Base-by-base conservation (phyloP, 2,113 vertebrate species). In the Hyla sarda region DNA sequence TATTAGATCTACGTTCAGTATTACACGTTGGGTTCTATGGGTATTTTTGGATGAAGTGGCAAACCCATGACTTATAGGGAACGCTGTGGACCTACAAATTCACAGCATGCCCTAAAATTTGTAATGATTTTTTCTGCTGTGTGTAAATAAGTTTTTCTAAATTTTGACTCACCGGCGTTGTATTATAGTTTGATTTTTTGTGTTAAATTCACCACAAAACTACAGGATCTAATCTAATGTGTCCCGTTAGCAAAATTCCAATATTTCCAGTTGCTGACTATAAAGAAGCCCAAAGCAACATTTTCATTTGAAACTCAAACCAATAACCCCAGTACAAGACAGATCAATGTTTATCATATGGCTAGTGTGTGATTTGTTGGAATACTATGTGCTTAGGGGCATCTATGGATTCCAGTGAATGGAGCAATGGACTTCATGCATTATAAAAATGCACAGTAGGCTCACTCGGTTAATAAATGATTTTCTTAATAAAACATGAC, bases 381-480 rank as follows among this genome's bases (percentile, higher is more conserved):
- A 76, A 54, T 73, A 30, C 12, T 21, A 19, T 75, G 45, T 13
- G 28, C 21, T 25, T 30, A 10, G 6, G 25, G 9, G 1, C 28
- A 5, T 50, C 32, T 21, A 32, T 19, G 50, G 48, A 77, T 76
- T 76, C 16, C 32, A 17, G 5, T n/a, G n/a, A 71, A 41, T 23
- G 41, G 41, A 12, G 16, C 37, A 74, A 74, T 74, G 72, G 23
- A 74, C 72, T n/a, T 16, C 4, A 21, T 17, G 25, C 48, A 32
- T 77, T 77, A 19, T 77, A 32, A 32, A 77, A 76, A 30, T 52
- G 73, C 48, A 54, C 16, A 77, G 48, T 32, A 77, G 25, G 25
- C 7, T 77, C 30, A 52, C 25, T 21, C 17, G 8, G 74, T 52
- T 32, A 77, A 54, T 54, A 77, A 54, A 77, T 32, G 12, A 17